Conservation (phyloP, 2,113 vertebrate species). For the Gulo gulo region DNA sequence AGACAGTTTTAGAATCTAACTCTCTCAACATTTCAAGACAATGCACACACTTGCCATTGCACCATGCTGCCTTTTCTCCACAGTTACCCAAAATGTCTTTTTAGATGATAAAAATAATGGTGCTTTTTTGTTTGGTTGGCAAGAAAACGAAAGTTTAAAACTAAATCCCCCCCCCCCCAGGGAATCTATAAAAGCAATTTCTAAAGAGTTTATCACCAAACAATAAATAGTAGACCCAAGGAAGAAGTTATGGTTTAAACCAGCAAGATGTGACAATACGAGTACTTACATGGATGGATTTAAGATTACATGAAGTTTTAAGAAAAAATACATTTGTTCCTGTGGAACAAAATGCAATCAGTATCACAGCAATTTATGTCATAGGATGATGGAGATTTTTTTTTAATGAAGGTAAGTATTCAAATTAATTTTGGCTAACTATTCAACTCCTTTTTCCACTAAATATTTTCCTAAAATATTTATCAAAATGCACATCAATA, state of each 20-base stretch:
- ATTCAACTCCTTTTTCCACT: neutral
- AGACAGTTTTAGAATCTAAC: neutral
- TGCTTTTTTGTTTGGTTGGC: neutral
- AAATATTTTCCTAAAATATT: neutral
- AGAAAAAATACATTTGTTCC: neutral
- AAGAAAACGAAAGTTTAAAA: neutral
- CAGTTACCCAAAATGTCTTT: neutral
- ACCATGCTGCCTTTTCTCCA: neutral
- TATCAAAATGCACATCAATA: neutral
- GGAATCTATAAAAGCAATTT: neutral
- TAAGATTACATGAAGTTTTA: slow-evolving; percentile 14
- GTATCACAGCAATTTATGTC: neutral
- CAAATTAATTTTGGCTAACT: neutral
- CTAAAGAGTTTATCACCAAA: neutral
- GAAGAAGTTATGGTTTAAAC: neutral
- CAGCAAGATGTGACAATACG: neutral
- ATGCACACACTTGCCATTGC: neutral
- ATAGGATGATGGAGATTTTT: neutral
- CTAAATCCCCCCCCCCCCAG: neutral
- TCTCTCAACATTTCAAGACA: neutral
- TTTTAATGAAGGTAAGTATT: neutral
- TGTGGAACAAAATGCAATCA: neutral
- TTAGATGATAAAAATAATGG: neutral
- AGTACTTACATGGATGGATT: neutral
- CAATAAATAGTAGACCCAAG: neutral